phyloP scores from a whole-genome alignment of 2,888 invertebrate species.

The Caenorhabditis angaria region DNA sequence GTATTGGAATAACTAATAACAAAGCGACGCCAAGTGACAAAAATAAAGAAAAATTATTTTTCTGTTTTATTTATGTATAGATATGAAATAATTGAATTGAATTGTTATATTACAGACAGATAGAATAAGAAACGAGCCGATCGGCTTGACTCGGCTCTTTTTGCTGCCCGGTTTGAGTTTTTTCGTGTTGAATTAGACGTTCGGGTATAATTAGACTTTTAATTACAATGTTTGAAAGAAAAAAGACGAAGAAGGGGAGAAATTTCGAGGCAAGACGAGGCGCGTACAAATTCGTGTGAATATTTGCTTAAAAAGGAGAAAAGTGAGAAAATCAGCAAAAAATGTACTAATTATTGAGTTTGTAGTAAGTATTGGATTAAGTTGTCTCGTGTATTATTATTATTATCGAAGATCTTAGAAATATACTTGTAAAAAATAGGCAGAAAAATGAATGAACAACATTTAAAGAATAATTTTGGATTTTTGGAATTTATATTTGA shows the following conservation, averaged over 20 bases:
- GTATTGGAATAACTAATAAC: constrained; percentile 21
- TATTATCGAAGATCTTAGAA: no score
- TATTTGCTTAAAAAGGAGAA: not conserved
- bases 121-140: not conserved
- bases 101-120: constrained; percentile 5
- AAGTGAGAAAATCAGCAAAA: no score
- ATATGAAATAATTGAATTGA: not conserved
- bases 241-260: no score
- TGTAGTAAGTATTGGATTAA: no score
- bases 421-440: no score
- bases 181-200: no score
- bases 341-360: not conserved
- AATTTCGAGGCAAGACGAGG: no score
- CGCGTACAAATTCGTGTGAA: not conserved
- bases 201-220: constrained; percentile 4
- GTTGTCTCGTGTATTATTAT: no score
- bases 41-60: constrained; percentile 17
- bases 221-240: not conserved
- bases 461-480: not conserved
- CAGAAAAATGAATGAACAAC: no score
- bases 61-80: constrained; percentile 7
- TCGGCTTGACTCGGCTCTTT: no score
- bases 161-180: no score
- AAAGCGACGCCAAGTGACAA: constrained; percentile 4
- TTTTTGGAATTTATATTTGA: no score